phyloP scores from a whole-genome alignment of 2,888 invertebrate species.

The Mythimna pallens region DNA sequence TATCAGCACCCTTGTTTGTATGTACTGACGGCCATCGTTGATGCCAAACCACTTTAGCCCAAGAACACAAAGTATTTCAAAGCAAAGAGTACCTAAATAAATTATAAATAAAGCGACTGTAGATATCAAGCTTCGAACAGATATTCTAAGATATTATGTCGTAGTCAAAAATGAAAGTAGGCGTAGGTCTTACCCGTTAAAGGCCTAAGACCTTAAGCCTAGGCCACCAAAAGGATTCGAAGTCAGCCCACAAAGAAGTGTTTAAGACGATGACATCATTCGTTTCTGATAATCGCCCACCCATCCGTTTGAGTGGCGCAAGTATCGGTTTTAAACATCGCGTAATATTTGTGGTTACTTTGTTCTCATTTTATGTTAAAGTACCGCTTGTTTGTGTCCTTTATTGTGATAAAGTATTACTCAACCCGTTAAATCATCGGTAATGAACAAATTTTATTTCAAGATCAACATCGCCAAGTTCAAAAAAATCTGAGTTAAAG shows the following conservation, averaged over 20 bases:
- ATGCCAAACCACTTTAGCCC: too few species aligned
- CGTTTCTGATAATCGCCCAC: slow-evolving; percentile 64
- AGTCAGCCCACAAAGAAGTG: slow-evolving; percentile 47
- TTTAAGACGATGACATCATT: slow-evolving; percentile 58
- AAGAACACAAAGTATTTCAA: too few species aligned
- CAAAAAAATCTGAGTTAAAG: not conserved
- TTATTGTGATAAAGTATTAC: slow-evolving; percentile 18
- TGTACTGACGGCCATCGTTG: too few species aligned
- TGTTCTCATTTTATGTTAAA: slow-evolving; percentile 11
- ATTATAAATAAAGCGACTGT: not conserved
- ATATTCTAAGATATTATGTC: not conserved
- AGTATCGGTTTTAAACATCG: slow-evolving; percentile 52
- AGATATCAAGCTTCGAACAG: not conserved
- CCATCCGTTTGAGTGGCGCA: slow-evolving; percentile 33
- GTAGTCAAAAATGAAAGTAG: slow-evolving; percentile 19
- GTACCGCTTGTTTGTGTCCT: slow-evolving; percentile 25
- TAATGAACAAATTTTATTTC: not conserved
- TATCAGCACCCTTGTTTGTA: too few species aligned
- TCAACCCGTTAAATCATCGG: not conserved
- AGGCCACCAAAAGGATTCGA: slow-evolving; percentile 37
- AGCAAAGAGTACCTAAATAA: too few species aligned
- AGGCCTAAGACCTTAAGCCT: slow-evolving; percentile 48
- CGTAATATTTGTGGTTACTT: slow-evolving; percentile 56
- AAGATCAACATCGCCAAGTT: slow-evolving; percentile 4
- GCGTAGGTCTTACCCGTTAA: slow-evolving; percentile 46